phyloP scores from a whole-genome alignment of 2,888 invertebrate genomes.

The Caenorhabditis japonica region DNA sequence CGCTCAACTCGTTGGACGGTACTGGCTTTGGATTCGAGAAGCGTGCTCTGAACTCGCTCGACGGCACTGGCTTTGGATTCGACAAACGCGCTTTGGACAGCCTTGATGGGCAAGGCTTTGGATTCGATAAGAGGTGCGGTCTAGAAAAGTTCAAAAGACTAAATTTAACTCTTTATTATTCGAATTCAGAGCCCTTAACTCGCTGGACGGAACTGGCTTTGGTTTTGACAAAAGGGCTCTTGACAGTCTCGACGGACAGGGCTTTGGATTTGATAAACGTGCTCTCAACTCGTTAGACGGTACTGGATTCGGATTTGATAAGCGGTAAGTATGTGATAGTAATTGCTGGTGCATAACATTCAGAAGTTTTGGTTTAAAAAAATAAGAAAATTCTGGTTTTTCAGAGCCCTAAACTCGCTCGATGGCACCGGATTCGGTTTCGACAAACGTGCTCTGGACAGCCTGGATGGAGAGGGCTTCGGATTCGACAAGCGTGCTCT shows the following conservation, averaged over 20 bases:
- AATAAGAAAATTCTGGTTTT: background rate
- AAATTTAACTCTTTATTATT: too few species aligned
- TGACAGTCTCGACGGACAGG: constrained; percentile 54
- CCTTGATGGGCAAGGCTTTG: constrained; percentile 58
- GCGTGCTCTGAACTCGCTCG: constrained; percentile 56
- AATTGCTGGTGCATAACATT: background rate
- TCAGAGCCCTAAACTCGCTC: constrained; percentile 51
- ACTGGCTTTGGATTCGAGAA: constrained; percentile 63
- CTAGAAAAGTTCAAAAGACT: background rate
- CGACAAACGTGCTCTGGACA: constrained; percentile 62
- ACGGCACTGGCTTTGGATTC: constrained; percentile 59
- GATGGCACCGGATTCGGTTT: constrained; percentile 65
- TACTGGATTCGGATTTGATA: constrained; percentile 56
- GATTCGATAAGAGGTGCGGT: constrained; percentile 42
- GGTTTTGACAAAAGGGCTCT: constrained; percentile 64
- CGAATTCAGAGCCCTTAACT: constrained; percentile 44
- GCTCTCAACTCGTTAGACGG: constrained; percentile 53
- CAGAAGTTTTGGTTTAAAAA: background rate
- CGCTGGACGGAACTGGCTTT: constrained; percentile 60
- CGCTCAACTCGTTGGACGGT: constrained; percentile 51
- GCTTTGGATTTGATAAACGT: constrained; percentile 57
- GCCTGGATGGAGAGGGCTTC: constrained; percentile 51
- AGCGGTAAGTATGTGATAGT: constrained; percentile 45
- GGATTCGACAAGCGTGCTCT: constrained; percentile 56
- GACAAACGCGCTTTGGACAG: constrained; percentile 46